Conservation (phyloP, 2,113 vertebrate species). For the Xiphorhynchus elegans region DNA sequence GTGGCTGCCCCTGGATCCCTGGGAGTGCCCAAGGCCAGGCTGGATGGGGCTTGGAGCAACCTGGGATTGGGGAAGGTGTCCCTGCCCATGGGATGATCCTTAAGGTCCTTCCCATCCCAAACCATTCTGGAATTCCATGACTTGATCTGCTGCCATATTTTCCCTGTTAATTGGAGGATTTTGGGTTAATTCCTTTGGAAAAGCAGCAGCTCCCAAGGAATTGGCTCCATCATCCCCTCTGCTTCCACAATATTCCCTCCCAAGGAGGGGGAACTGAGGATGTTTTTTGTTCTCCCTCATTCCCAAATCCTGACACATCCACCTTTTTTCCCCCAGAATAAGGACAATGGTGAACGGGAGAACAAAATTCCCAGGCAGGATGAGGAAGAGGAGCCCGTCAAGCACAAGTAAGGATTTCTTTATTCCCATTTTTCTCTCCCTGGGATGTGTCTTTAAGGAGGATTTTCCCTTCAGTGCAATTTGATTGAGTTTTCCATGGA, state of each 20-base stretch:
- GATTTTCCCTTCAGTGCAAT: accelerated
- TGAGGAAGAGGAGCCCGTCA: constrained; percentile 71
- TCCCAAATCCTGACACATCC: background rate
- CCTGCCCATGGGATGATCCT: background rate
- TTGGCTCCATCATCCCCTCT: accelerated
- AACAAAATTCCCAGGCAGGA: constrained; percentile 74
- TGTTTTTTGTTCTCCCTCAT: background rate
- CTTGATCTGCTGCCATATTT: background rate
- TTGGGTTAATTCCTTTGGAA: background rate
- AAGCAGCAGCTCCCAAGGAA: background rate
- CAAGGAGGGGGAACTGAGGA: too few species aligned
- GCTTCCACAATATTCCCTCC: accelerated
- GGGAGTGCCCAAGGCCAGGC: background rate
- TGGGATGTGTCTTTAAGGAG: background rate
- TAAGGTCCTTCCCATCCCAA: background rate
- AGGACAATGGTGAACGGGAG: constrained; percentile 77
- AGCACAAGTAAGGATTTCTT: constrained; percentile 76
- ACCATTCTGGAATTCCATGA: background rate
- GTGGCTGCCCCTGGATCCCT: background rate
- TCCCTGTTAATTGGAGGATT: background rate
- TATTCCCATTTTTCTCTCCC: background rate
- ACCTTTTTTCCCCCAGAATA: constrained; percentile 67
- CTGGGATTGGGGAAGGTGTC: background rate
- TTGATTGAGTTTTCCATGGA: accelerated
- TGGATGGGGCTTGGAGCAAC: background rate